Evolutionary conservation across 2,113 vertebrate species (phyloP).

Genomic region (Delphinapterus leucas): DNA sequence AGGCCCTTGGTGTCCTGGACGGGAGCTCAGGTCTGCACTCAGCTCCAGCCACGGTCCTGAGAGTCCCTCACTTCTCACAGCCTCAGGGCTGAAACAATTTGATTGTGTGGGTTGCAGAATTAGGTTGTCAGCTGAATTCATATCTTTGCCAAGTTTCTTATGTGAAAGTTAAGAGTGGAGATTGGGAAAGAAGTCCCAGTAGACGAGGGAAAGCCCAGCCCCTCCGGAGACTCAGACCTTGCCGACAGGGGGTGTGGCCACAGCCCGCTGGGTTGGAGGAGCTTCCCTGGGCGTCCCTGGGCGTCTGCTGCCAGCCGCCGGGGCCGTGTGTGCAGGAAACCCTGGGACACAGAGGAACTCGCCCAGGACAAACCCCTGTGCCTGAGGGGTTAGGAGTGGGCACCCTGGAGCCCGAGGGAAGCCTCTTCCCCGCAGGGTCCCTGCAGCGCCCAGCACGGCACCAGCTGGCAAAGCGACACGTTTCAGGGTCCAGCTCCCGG

Average conservation of each 20-base stretch:
- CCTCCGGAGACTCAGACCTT: background rate
- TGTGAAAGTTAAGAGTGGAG: background rate
- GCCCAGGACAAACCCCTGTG: too few species aligned
- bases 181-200: background rate
- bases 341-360: background rate
- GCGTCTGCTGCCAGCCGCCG: too few species aligned
- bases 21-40: too few species aligned
- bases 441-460: accelerated
- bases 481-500: background rate
- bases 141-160: background rate
- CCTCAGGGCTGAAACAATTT: background rate
- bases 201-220: background rate
- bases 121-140: background rate
- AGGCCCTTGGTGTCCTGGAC: background rate
- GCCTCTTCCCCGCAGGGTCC: background rate
- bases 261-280: too few species aligned
- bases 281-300: background rate
- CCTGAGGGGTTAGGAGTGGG: too few species aligned
- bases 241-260: background rate
- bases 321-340: background rate
- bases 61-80: too few species aligned
- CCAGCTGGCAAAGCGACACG: accelerated
- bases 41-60: background rate
- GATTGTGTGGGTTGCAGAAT: background rate
- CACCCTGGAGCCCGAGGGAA: background rate